Percentiles rank a stretch among this genome's conserved stretches.
Conservation (phyloP, 2,888 invertebrate genomes). For the Piscicola geometra region DNA sequence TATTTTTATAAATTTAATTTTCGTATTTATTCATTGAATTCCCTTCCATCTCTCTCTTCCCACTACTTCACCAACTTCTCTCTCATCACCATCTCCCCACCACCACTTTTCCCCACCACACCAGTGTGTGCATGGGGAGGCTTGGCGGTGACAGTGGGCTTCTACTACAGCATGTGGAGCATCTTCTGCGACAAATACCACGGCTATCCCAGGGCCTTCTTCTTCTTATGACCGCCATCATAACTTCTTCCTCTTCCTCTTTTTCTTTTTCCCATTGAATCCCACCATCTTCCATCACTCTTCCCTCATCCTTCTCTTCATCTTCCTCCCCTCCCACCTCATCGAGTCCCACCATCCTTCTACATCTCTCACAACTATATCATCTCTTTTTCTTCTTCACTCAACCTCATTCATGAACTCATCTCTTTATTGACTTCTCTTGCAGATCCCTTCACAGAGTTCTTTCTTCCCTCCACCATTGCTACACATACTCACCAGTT, state of each 20-base stretch:
- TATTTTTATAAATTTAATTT: neutral
- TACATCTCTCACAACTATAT: neutral
- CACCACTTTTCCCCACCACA: neutral
- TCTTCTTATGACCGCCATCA: neutral
- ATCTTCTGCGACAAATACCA: neutral
- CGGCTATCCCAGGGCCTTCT: neutral
- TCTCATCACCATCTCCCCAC: neutral
- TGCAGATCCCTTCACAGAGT: too few relatives aligned
- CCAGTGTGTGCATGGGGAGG: neutral
- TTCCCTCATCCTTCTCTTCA: neutral
- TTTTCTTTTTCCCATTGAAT: neutral
- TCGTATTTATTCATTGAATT: neutral
- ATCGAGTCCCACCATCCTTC: neutral
- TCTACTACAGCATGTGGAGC: neutral
- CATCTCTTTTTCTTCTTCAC: neutral
- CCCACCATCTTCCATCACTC: neutral
- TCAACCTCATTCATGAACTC: neutral
- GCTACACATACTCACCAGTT: too few relatives aligned
- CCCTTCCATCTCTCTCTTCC: neutral
- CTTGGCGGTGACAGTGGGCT: neutral
- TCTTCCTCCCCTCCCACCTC: neutral
- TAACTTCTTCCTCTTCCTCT: neutral
- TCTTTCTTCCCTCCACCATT: too few relatives aligned
- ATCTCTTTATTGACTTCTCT: too few relatives aligned
- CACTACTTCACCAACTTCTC: neutral